Evolutionary conservation across 2,797 vertebrate genomes (phyloP).

Genomic region (Halcyon badia): DNA sequence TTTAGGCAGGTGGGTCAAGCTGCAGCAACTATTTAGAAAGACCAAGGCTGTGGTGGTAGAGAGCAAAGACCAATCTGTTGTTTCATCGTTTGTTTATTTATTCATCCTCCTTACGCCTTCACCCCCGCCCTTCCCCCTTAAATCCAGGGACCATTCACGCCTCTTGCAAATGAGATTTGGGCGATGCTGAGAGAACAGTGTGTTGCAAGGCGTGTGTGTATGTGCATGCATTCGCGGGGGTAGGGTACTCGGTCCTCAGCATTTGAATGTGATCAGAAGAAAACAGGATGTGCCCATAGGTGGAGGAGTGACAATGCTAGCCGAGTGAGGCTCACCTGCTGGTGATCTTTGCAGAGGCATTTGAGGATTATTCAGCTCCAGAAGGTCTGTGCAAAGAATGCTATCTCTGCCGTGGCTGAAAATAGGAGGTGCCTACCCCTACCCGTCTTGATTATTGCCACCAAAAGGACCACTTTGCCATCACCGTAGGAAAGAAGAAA

Average conservation of each 20-base stretch:
- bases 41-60: not conserved
- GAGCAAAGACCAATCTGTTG: constrained; percentile 44
- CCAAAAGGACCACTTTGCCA: constrained; percentile 6
- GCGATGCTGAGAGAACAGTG: constrained; percentile 50
- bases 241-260: not conserved
- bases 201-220: constrained; percentile 19
- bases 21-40: constrained; percentile 24
- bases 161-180: constrained; percentile 61
- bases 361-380: constrained; percentile 65
- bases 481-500: not conserved
- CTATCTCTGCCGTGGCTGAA: constrained; percentile 11
- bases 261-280: constrained; percentile 24
- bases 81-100: constrained; percentile 58
- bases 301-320: constrained; percentile 50
- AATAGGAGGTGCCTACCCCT: constrained; percentile 51
- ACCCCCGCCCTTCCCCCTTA: not conserved
- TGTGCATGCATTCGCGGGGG: constrained; percentile 25
- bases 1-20: constrained; percentile 36
- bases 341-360: constrained; percentile 70
- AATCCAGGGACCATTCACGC: constrained; percentile 51
- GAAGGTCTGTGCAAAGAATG: constrained; percentile 43
- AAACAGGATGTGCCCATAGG: constrained; percentile 57
- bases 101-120: not conserved
- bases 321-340: constrained; percentile 55
- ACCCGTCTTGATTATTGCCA: constrained; percentile 5